These are phyloP conservation scores for Penaeus indicus DNA, from an alignment of 1,140 invertebrate genomes.

Conservation along the genomic window DNA sequence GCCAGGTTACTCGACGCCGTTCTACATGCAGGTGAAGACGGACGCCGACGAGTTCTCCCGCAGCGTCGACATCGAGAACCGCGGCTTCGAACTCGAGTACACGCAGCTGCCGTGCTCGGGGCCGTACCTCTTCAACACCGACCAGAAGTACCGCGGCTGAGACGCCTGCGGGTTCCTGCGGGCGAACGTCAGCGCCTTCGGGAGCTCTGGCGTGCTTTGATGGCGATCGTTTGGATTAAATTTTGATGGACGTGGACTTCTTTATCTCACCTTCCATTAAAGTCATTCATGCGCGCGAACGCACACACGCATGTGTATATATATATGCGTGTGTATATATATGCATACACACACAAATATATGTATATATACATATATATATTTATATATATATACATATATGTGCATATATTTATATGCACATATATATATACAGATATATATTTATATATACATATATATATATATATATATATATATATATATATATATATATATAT, in stretches of 20 bases:
- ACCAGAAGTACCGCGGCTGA: conserved; percentile 52
- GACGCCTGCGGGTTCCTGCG: background rate
- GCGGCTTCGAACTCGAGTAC: conserved; percentile 62
- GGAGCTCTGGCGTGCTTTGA: background rate
- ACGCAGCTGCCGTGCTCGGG: conserved; percentile 63
- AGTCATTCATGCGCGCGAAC: background rate
- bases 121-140: conserved; percentile 56
- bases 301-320: conserved; percentile 9
- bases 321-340: conserved; percentile 31
- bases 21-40: conserved; percentile 60
- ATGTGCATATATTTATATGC: no score
- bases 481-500: no score
- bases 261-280: no score
- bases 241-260: background rate
- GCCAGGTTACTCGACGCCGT: conserved; percentile 43
- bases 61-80: conserved; percentile 57
- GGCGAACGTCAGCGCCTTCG: background rate
- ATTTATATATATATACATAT: conserved; percentile 3
- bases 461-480: no score
- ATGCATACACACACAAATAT: conserved; percentile 19
- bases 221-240: background rate
- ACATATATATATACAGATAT: no score
- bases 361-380: conserved; percentile 38
- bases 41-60: conserved; percentile 59
- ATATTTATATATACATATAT: no score